phyloP scores from a whole-genome alignment of 2,113 vertebrate species.

The Bubalus kerabau region DNA sequence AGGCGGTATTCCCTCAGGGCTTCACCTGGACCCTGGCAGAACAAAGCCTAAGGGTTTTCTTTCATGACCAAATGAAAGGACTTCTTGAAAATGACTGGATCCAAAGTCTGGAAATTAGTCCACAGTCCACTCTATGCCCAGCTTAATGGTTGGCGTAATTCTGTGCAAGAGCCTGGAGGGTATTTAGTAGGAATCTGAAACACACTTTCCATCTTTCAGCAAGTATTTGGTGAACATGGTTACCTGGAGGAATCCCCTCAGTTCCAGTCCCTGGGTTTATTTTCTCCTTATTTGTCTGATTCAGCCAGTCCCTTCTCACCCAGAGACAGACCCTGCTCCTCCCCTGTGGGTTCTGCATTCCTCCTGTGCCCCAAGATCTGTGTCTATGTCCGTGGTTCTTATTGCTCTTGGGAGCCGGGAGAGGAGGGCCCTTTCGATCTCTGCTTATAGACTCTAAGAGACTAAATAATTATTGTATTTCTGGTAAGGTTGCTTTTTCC shows the following conservation, averaged over 20 bases:
- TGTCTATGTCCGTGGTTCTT: neutral
- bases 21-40: neutral
- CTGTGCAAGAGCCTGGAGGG: neutral
- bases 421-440: neutral
- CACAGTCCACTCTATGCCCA: neutral
- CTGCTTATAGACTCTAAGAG: neutral
- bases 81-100: neutral
- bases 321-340: neutral
- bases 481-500: neutral
- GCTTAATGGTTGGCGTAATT: neutral
- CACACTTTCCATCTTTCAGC: neutral
- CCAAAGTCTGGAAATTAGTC: neutral
- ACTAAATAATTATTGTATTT: neutral
- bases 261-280: neutral
- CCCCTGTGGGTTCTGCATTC: neutral
- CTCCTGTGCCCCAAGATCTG: neutral
- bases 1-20: neutral
- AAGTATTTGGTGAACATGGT: neutral
- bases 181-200: neutral
- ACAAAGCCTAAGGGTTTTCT: neutral
- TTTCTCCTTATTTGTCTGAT: neutral
- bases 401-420: rapidly evolving
- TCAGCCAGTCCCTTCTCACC: neutral
- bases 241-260: neutral
- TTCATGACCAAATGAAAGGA: neutral